phyloP scores from a whole-genome alignment of 2,888 invertebrate genomes.

The Machimus atricapillus region DNA sequence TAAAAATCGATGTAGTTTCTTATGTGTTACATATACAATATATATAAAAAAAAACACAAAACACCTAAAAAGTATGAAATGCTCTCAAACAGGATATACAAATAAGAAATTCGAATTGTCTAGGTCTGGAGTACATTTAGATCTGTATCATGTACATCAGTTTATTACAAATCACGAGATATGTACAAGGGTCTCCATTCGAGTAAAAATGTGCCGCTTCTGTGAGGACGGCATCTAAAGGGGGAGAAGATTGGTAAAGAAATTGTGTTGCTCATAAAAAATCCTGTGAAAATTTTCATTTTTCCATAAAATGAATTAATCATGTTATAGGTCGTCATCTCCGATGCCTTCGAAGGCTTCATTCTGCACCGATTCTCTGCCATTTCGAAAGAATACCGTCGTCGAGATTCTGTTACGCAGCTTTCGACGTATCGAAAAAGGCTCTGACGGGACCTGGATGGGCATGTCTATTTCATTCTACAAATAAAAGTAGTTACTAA shows the following conservation, averaged over 20 bases:
- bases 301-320: neutral
- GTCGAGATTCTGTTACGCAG: slow-evolving; percentile 74
- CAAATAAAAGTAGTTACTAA: slow-evolving; percentile 50
- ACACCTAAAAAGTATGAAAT: neutral
- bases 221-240: neutral
- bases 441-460: slow-evolving; percentile 61
- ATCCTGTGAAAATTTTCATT: neutral
- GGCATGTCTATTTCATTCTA: slow-evolving; percentile 68
- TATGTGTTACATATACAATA: neutral
- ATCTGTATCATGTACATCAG: neutral
- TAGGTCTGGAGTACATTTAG: neutral
- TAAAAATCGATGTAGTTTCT: neutral
- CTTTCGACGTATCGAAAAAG: slow-evolving; percentile 75
- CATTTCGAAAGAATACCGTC: slow-evolving; percentile 74
- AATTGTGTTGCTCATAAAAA: neutral
- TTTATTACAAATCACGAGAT: neutral
- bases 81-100: neutral
- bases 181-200: neutral
- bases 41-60: neutral
- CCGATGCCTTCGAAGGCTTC: slow-evolving; percentile 95
- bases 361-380: slow-evolving; percentile 81
- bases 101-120: neutral
- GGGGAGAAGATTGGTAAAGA: neutral
- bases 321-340: slow-evolving; percentile 83
- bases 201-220: neutral